phyloP scores from a whole-genome alignment of 2,888 invertebrate genomes.

The Thumatha senex region DNA sequence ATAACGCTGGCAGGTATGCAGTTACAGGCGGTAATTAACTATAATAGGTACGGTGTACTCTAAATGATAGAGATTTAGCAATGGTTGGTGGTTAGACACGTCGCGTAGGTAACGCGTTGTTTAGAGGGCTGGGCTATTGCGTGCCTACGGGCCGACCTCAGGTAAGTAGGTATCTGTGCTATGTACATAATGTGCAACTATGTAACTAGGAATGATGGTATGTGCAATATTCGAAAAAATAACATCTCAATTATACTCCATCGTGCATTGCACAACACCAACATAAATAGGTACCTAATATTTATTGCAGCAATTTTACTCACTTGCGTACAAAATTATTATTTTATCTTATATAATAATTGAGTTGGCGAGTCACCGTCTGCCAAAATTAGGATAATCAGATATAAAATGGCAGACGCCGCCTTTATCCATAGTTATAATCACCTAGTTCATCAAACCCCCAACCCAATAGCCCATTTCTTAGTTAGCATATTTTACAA shows the following conservation, averaged over 20 bases:
- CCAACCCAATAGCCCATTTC: too few species aligned
- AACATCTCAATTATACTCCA: too few species aligned
- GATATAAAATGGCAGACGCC: too few species aligned
- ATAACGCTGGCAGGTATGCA: constrained; percentile 26
- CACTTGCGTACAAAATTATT: too few species aligned
- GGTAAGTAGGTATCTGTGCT: constrained; percentile 4
- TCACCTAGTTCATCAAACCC: too few species aligned
- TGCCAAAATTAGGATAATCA: too few species aligned
- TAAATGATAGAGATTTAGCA: constrained; percentile 13
- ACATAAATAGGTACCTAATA: too few species aligned
- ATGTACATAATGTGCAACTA: constrained; percentile 2
- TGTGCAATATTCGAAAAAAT: constrained; percentile 4
- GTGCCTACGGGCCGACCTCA: constrained; percentile 4
- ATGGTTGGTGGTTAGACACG: neutral
- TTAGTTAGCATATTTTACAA: too few species aligned
- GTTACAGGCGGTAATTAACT: constrained; percentile 24
- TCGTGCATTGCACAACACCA: too few species aligned
- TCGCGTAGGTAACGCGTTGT: neutral
- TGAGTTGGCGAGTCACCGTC: too few species aligned
- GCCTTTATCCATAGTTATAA: too few species aligned
- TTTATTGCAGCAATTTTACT: neutral
- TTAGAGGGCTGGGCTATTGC: constrained; percentile 8
- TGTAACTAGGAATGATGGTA: constrained; percentile 11
- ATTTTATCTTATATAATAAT: too few species aligned
- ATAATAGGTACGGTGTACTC: constrained; percentile 5